A percentile compares a stretch with the other conserved stretches of the same genome.
Conservation (phyloP, 2,113 vertebrate species). For the Mobula birostris region DNA sequence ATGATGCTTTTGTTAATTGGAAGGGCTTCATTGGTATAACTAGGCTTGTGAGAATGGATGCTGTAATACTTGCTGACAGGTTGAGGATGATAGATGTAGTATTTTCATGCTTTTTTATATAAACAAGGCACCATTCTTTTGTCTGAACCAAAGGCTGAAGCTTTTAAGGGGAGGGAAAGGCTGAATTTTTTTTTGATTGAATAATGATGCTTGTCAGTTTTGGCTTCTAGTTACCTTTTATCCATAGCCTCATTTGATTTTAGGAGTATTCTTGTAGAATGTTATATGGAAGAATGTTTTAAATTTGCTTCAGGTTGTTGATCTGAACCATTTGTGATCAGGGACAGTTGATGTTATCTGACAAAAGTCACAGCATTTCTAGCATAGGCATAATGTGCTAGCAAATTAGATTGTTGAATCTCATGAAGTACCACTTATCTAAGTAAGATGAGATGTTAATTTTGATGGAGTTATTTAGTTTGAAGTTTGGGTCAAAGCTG, state of each 20-base stretch:
- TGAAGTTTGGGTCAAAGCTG: too few species aligned
- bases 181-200: neutral
- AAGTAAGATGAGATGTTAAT: too few species aligned
- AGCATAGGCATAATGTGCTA: too few species aligned
- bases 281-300: too few species aligned
- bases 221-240: neutral
- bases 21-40: neutral
- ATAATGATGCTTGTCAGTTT: neutral
- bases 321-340: too few species aligned
- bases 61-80: neutral
- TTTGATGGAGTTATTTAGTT: too few species aligned
- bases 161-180: neutral
- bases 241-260: neutral
- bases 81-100: neutral
- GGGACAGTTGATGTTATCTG: too few species aligned
- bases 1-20: neutral
- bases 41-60: neutral
- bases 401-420: too few species aligned
- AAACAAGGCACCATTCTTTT: neutral
- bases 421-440: too few species aligned
- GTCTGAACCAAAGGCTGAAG: neutral
- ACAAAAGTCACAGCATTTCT: too few species aligned
- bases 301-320: too few species aligned
- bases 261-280: too few species aligned
- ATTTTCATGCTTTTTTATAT: neutral